Percentiles rank a stretch among this genome's conserved stretches.
Evolutionary conservation across 2,113 vertebrate genomes (phyloP).

Genomic region (Emydocephalus ijimae): DNA sequence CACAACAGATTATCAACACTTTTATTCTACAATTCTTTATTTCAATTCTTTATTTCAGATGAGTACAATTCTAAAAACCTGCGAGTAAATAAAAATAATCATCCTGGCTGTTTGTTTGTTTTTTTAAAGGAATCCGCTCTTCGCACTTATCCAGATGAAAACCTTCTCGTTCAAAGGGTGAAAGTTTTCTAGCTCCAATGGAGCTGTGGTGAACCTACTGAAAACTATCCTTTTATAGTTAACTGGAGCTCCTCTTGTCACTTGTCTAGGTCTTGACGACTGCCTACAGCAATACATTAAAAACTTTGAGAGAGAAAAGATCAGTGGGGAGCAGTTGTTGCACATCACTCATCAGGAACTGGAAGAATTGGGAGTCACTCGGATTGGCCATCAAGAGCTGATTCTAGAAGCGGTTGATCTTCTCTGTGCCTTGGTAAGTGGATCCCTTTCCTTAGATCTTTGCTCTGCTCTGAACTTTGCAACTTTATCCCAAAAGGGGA

Average conservation of each 20-base stretch:
- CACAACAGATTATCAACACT: neutral
- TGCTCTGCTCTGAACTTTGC: neutral
- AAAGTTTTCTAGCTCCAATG: neutral
- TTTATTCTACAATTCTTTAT: neutral
- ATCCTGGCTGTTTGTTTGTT: neutral
- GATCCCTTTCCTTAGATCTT: neutral
- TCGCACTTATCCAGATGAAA: neutral
- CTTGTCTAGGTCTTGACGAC: conserved; percentile 80
- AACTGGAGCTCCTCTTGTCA: conserved; percentile 14
- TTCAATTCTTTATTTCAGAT: neutral
- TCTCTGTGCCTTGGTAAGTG: conserved; percentile 83
- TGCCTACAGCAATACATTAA: conserved; percentile 90
- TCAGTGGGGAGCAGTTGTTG: conserved; percentile 85
- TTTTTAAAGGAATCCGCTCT: neutral
- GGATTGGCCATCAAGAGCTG: conserved; percentile 87
- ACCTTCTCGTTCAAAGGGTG: neutral
- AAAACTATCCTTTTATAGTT: neutral
- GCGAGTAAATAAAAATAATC: neutral
- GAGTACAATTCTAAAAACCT: neutral
- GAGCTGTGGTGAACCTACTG: neutral
- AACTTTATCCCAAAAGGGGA: neutral
- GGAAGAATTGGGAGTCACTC: conserved; percentile 84
- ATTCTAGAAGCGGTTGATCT: conserved; percentile 88
- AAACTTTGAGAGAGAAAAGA: conserved; percentile 88
- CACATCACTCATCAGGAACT: conserved; percentile 89